Base-by-base conservation (phyloP, 2,888 invertebrate species). In the Lamproptera curius region DNA sequence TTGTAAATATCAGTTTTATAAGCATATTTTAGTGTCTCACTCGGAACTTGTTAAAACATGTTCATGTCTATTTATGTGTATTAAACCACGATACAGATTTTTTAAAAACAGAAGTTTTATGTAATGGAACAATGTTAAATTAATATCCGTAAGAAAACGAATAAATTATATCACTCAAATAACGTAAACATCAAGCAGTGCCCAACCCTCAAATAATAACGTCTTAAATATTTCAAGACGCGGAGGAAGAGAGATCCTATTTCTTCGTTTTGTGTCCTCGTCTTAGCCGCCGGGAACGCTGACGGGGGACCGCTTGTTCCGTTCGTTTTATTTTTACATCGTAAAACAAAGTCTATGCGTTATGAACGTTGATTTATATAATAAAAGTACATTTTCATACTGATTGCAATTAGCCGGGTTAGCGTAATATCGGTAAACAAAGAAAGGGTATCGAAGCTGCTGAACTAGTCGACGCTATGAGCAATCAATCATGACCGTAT, bases 401-500 rank as follows among this genome's bases (percentile, higher is more conserved):
- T 41, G n/a, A n/a, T n/a, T 41, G 16, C 28, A 9, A 46, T 43
- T 48, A 39, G 13, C 16, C 39, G 10, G n/a, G 4, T 34, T 13
- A 20, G 16, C 15, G 28, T 10, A 16, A 38, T 26, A 16, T 40
- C 39, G 5, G 9, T 2, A 31, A 26, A 38, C 31, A 15, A 35
- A 45, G 34, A 28, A 20, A 33, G 42, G 33, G 16, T 33, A 26
- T 10, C 14, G n/a, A 11, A 13, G 13, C 28, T 45, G 26, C 9
- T 51, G 47, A 42, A 52, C 39, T 34, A 28, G 48, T 41, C 52
- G 26, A 50, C 37, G 44, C 65, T 65, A 65, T 63, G 62, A 67
- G 68, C 63, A 71, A 82, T 86, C 84, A 73, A 86, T 86, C 85
- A 85, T 67, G 58, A 54, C 62, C 65, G 67, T 77, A 85, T 84